Base-by-base conservation (phyloP, 2,888 invertebrate species). In the Chaetogeoica ovagalla region DNA sequence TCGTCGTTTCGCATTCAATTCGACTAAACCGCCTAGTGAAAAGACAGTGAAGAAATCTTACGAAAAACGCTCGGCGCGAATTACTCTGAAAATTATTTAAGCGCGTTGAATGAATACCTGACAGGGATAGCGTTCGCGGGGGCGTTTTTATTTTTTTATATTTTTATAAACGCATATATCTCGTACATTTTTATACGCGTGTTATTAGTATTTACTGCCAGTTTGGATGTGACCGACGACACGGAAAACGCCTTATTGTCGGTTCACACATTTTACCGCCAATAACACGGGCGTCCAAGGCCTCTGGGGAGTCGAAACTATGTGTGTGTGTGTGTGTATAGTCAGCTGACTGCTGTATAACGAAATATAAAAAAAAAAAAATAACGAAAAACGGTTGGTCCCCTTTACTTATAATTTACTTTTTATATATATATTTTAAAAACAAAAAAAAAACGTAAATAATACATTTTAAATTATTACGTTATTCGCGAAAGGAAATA, bases 241-340 rank as follows among this genome's bases (percentile, higher is more conserved):
- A 76, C 43, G 68, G n/a, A 76, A 76, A 76, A 76, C 66, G 75
- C 66, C 59, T 68, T 68, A 68, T 76, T 76, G 76, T 30, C 8
- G 21, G 39, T 68, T 39, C 59, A 13, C 59, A 48, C 59, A 59
- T 68, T 76, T 68, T n/a, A 48, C 30, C 57, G 19, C 68, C 76
- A 30, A 68, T 59, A 43, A 66, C 48, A 17, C 30, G 30, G 30
- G 30, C 60, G 59, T 57, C 57, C 43, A 6, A 23, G n/a, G 19
- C 13, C 66, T n/a, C 57, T 9, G 68, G 43, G 59, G 76, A 68
- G 30, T 68, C 13, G 2, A 68, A 59, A 76, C 15, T 30, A 30
- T 30, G 30, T 30, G 30, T 30, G 30, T 30, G n/a, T 15, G 17
- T 15, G 52, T 17, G 23, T 17, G 52, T 30, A n/a, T n/a, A n/a